Base-by-base conservation (phyloP, 2,888 invertebrate genomes). In the Taphrorychus bicolor region DNA sequence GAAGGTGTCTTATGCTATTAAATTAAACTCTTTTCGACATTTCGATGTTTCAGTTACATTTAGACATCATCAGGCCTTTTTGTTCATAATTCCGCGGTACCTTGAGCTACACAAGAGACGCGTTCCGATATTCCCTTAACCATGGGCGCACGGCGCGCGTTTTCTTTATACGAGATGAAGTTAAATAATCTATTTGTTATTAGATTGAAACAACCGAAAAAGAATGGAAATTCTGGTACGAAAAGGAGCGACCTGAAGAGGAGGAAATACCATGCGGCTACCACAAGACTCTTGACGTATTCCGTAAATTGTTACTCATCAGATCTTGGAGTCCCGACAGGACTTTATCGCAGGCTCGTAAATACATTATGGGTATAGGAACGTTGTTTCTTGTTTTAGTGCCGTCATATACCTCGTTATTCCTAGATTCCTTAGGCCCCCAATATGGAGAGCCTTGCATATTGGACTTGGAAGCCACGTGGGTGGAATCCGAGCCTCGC, bases 251-350 rank as follows among this genome's bases (percentile, higher is more conserved):
- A 73, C 97, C 97, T 0, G 97, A 97, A 82, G 92, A 93, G 77
- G 95, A 95, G 78, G 90, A 89, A 23, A 89, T 97, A 61, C 97
- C 97, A 0, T 95, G 94, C 79, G 94, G 94, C 0, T 97, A 95
- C 79, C 91, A 93, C 65, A 90, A 89, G 63, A 87, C 89, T 48
- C 84, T 97, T 24, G 97, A 97, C 78, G 92, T 95, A 0, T 97
- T 97, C 78, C 86, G 95, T 17, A 95, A 95, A 78, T 81, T 92
- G 22, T 82, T 98, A 16, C 83, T 98, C 14, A 92, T 98, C 59
- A 86, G 97, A 75, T 95, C 93, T 0, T 97, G 97, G 97, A 95
- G 96, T 81, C 97, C 97, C 0, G 97, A 98, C 80, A 86, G 97
- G 73, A 97, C 96, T 0, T 85, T 97, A 32, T 95, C 97, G 0